Base-by-base conservation (phyloP, 2,888 invertebrate genomes). In the Dorcus parallelipipedus region DNA sequence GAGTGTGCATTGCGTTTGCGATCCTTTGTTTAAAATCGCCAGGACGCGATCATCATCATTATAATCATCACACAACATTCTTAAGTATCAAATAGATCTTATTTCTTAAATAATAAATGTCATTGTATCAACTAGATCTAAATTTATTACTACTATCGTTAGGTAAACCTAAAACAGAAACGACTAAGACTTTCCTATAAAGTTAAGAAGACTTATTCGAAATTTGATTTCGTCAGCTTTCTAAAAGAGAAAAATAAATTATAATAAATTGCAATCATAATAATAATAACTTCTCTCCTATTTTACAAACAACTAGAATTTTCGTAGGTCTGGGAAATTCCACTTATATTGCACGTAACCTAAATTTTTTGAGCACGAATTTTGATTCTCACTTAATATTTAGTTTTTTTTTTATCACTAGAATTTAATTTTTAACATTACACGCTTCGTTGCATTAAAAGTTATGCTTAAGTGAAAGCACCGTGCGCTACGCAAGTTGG, bases 11-110 rank as follows among this genome's bases (percentile, higher is more conserved):
- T 38, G 45, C 45, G 47, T 14, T 10, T 9, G 17, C 20, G 38
- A 38, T n/a, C 54, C 43, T 42, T 59, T 55, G 38, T 52, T 48
- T 52, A 55, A 55, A 50, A 59, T 57, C 52, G 49, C 49, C 43
- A 49, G 43, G 49, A 52, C 49, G 49, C 38, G 39, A 38, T 43
- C 42, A 47, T 52, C 47, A 56, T 56, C 56, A 58, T 54, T 38
- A 41, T 43, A 38, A 26, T 49, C 49, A 33, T 42, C 39, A 42
- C 42, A 14, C 14, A 45, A 9, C 20, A 10, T 45, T 20, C 45
- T 45, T 23, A 53, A 53, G 52, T 53, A 53, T 42, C 43, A 45
- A 53, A 53, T 53, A 53, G 52, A 53, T 53, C 52, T 42, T 45
- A 53, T 54, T 45, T 10, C 49, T 54, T 49, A 54, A 54, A 51